phyloP scores from a whole-genome alignment of 1,140 invertebrate species.

The Lordiphosa clarofinis region DNA sequence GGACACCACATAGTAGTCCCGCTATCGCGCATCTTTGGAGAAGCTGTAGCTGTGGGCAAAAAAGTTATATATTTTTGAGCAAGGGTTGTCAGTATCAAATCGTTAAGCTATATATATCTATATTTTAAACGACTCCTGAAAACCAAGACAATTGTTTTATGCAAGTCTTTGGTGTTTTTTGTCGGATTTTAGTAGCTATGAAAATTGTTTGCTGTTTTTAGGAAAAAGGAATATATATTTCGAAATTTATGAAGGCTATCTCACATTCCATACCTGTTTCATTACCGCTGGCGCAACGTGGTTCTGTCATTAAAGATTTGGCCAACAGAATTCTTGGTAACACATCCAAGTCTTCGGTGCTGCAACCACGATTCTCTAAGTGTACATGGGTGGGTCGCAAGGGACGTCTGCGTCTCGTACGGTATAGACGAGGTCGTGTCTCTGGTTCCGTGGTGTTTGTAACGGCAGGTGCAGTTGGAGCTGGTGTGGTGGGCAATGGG shows the following conservation, averaged over 20 bases:
- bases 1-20: conserved; percentile 64
- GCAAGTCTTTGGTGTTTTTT: too few species aligned
- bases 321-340: conserved; percentile 18
- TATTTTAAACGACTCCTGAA: too few species aligned
- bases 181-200: too few species aligned
- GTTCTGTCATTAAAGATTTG: neutral
- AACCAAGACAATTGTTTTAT: too few species aligned
- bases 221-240: too few species aligned
- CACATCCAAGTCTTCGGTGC: conserved; percentile 19
- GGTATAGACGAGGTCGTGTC: neutral
- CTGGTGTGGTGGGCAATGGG: neutral
- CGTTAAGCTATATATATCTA: too few species aligned
- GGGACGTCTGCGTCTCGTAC: conserved; percentile 19
- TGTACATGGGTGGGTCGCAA: conserved; percentile 6
- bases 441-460: neutral
- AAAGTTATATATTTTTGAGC: neutral
- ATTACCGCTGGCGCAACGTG: neutral
- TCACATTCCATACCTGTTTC: neutral
- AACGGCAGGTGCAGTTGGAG: neutral
- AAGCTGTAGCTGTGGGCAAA: neutral
- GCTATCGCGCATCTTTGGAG: conserved; percentile 12
- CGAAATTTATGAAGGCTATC: neutral
- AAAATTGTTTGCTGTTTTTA: too few species aligned
- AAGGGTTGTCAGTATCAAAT: too few species aligned
- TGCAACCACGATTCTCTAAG: conserved; percentile 15